These are phyloP conservation scores for rabbit (Oryctolagus cuniculus) DNA, from an alignment of 2,113 vertebrate genomes.

Conservation along the genomic window mOryCun1.1 NC_091451.1:44834501-44835000, in stretches of 20 bases:
- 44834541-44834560: no score
- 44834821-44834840: background rate
- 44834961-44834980: background rate
- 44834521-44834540: background rate
- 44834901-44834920: background rate
- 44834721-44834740: no score
- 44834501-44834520: background rate
- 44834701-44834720: no score
- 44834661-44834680: background rate
- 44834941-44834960: background rate
- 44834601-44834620: fast-evolving
- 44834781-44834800: background rate
- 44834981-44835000: fast-evolving
- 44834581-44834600: background rate
- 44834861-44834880: no score
- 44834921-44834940: no score
- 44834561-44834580: background rate
- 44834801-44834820: background rate
- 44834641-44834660: background rate
- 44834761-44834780: background rate
- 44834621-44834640: no score
- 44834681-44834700: no score
- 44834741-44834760: no score
- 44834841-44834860: no score
- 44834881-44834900: fast-evolving